phyloP scores from a whole-genome alignment of 2,888 invertebrate species.

The Seira musarum region DNA sequence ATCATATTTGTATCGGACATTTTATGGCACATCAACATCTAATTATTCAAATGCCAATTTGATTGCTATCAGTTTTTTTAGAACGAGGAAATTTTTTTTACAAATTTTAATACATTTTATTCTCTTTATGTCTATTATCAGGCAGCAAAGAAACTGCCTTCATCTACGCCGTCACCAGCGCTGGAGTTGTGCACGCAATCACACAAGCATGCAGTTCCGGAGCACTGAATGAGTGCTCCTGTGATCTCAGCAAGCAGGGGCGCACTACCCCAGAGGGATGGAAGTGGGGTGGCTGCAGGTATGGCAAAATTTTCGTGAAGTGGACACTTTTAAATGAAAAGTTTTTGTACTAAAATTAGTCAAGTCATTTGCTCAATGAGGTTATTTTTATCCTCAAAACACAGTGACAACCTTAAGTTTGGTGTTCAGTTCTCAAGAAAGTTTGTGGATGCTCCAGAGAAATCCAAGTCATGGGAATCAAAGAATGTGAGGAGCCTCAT shows the following conservation, averaged over 20 bases:
- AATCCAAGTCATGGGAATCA: conserved; percentile 76
- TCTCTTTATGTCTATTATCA: too few species aligned
- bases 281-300: conserved; percentile 96
- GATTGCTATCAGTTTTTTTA: too few species aligned
- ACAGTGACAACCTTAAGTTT: conserved; percentile 78
- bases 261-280: conserved; percentile 80
- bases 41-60: too few species aligned
- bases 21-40: too few species aligned
- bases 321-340: too few species aligned
- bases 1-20: too few species aligned
- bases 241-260: conserved; percentile 19
- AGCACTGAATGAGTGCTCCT: conserved; percentile 83
- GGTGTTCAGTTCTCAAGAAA: conserved; percentile 89
- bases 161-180: conserved; percentile 91
- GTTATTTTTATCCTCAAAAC: too few species aligned
- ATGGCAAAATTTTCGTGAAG: conserved; percentile 57
- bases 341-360: background rate
- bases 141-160: conserved; percentile 94
- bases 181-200: conserved; percentile 90
- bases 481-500: conserved; percentile 79
- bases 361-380: background rate
- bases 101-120: too few species aligned
- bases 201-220: conserved; percentile 92
- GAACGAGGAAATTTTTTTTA: too few species aligned
- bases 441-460: conserved; percentile 88